Base-by-base conservation (phyloP, 1,140 invertebrate species). In the Cotesia vestalis region DNA sequence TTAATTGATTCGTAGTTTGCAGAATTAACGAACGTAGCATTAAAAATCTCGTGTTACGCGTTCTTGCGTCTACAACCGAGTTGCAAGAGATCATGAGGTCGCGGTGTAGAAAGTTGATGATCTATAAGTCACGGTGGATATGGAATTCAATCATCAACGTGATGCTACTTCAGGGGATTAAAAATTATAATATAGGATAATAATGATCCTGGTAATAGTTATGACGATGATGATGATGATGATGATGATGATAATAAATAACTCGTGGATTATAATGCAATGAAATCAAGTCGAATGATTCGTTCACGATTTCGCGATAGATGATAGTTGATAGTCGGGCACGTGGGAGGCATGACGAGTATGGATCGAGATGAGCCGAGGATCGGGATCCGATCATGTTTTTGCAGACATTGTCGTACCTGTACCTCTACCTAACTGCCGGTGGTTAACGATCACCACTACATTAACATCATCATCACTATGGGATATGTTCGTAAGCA, bases 321-420 rank as follows among this genome's bases (percentile, higher is more conserved):
- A 62, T 60, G 3, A 27, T 20, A 64, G 36, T n/a, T 53, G 27
- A 53, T 12, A 55, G 8, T n/a, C 3, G 36, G 40, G 14, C 70
- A 74, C 76, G 78, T 78, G 74, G 77, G 77, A 75, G 73, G 74
- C 40, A 46, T 46, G 40, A 46, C 6, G 40, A 46, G 1, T 46
- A 9, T 46, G 40, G 40, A 46, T 46, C 40, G 11, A 11, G 40
- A 46, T 46, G 40, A 46, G 40, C 6, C 6, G 6, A 11, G 40
- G 40, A 46, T 11, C 40, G 11, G 5, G 40, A 46, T 46, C 11
- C 6, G 6, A 46, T 46, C 40, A 11, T 46, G 40, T 46, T 46
- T 46, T 46, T 46, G 11, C 40, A 6, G 40, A 46, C 40, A 46
- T 46, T 46, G 40, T 46, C 40, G 40, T 46, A 46, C 40, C 27